phyloP scores from a whole-genome alignment of 1,140 invertebrate genomes.

The Heliconius nattereri region DNA sequence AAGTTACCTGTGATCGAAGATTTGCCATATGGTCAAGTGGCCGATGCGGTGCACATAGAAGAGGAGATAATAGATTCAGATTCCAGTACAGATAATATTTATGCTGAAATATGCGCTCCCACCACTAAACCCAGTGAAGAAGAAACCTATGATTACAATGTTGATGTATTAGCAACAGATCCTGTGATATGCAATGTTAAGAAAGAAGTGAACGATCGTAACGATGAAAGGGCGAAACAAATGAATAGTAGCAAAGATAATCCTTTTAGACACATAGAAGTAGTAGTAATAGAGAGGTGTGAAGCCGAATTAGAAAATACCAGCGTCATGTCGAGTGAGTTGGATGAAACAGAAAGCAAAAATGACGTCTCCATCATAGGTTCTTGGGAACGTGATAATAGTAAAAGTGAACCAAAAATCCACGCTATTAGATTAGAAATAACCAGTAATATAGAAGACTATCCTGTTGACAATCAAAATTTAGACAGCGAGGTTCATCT shows the following conservation, averaged over 20 bases:
- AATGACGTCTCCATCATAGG: slow-evolving; percentile 72
- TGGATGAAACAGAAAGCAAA: slow-evolving; percentile 67
- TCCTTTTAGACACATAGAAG: slow-evolving; percentile 80
- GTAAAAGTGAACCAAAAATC: slow-evolving; percentile 61
- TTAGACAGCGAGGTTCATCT: slow-evolving; percentile 63
- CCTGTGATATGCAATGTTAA: slow-evolving; percentile 77
- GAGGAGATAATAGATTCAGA: slow-evolving; percentile 76
- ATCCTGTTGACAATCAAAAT: slow-evolving; percentile 62
- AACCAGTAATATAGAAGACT: slow-evolving; percentile 74
- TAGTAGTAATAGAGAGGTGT: slow-evolving; percentile 79
- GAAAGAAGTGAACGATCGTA: slow-evolving; percentile 72
- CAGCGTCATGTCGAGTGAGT: slow-evolving; percentile 68
- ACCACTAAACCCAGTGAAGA: slow-evolving; percentile 66
- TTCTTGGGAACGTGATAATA: slow-evolving; percentile 72
- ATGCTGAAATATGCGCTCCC: slow-evolving; percentile 82
- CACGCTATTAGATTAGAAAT: slow-evolving; percentile 77
- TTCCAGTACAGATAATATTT: slow-evolving; percentile 82
- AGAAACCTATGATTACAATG: slow-evolving; percentile 68
- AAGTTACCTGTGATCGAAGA: slow-evolving; percentile 81
- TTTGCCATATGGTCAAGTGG: slow-evolving; percentile 79
- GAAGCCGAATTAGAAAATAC: slow-evolving; percentile 73
- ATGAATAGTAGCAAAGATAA: slow-evolving; percentile 72
- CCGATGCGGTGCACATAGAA: slow-evolving; percentile 72
- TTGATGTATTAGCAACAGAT: slow-evolving; percentile 71
- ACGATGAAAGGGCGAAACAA: slow-evolving; percentile 71